Conservation (phyloP, 2,113 vertebrate species). For the Pimephales promelas region DNA sequence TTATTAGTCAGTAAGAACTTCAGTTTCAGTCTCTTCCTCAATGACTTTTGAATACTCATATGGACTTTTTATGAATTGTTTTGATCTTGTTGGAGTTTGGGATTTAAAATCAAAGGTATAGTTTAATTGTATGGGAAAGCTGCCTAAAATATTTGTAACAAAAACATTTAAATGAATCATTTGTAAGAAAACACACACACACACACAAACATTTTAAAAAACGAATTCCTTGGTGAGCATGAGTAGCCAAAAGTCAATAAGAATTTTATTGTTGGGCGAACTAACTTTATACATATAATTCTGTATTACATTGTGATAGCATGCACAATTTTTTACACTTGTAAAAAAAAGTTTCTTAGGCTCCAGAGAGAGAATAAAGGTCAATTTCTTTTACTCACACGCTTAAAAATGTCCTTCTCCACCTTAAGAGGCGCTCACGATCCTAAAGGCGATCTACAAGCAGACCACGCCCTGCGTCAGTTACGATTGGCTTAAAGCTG, state of each 20-base stretch:
- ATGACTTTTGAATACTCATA: neutral
- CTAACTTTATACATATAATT: neutral
- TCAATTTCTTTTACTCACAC: neutral
- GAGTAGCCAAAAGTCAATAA: neutral
- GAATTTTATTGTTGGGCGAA: neutral
- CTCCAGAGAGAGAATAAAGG: neutral
- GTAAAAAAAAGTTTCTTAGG: neutral
- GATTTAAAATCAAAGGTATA: neutral
- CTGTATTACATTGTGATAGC: neutral
- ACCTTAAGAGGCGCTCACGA: constrained; percentile 64
- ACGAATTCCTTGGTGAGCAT: neutral
- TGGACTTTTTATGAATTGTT: neutral
- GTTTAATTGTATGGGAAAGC: neutral
- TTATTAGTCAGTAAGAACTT: neutral
- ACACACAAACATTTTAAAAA: no score
- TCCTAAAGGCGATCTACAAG: constrained; percentile 7
- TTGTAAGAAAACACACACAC: neutral
- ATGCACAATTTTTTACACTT: neutral
- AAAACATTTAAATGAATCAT: neutral
- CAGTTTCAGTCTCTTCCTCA: neutral
- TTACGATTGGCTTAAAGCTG: constrained; percentile 65
- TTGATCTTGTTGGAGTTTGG: neutral
- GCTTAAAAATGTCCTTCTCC: constrained; percentile 50
- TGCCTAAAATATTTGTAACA: neutral
- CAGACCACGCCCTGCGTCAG: constrained; percentile 57